Evolutionary conservation across 2,797 vertebrate species (phyloP).

Genomic region (Cyprinodon diabolis): DNA sequence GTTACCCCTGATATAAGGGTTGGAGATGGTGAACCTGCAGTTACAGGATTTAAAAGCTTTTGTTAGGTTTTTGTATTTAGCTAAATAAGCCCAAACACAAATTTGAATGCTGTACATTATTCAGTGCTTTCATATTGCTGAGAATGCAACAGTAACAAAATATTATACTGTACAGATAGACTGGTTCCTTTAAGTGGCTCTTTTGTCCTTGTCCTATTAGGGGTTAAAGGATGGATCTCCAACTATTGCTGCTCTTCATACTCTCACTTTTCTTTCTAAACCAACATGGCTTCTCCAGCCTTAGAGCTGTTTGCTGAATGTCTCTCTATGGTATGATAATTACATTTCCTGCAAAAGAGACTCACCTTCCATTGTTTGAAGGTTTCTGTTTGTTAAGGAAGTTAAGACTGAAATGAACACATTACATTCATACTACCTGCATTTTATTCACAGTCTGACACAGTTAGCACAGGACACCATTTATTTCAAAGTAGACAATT

Average conservation of each 20-base stretch:
- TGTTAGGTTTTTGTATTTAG: no score
- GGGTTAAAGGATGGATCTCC: not conserved
- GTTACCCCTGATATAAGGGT: no score
- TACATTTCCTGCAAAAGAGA: not conserved
- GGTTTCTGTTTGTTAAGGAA: not conserved
- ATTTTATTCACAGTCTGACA: not conserved
- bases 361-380: not conserved
- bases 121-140: no score
- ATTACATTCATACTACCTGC: not conserved
- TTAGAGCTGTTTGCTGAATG: not conserved
- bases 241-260: not conserved
- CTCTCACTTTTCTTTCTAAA: not conserved
- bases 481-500: not conserved
- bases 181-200: no score
- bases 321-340: not conserved
- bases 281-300: not conserved
- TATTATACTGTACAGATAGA: no score
- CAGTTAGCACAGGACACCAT: not conserved
- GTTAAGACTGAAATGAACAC: not conserved
- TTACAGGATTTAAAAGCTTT: no score
- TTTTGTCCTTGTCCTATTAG: no score
- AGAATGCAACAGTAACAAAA: no score
- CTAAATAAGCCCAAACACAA: no score
- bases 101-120: no score
- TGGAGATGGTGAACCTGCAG: no score